Percentiles rank a stretch among this genome's conserved stretches.
Conservation (phyloP, 2,888 invertebrate species). For the Diplazon laetatorius region DNA sequence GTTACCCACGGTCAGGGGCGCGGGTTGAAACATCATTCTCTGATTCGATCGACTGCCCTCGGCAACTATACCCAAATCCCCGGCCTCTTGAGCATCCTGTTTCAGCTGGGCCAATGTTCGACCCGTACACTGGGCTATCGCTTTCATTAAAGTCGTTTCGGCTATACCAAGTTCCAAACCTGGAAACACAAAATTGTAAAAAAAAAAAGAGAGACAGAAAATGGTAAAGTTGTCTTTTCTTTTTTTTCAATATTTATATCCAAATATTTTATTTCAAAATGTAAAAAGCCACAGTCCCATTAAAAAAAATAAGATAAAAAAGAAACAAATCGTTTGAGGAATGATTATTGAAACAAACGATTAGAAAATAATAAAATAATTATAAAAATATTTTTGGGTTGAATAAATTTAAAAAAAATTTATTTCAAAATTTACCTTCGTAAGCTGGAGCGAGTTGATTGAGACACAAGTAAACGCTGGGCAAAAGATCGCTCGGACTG, state of each 20-base stretch:
- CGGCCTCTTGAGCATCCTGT: conserved; percentile 87
- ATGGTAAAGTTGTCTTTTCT: too few relatives aligned
- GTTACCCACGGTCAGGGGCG: conserved; percentile 88
- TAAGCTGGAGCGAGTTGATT: conserved; percentile 98
- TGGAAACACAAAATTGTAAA: conserved; percentile 71
- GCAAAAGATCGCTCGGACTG: conserved; percentile 94
- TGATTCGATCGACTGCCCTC: conserved; percentile 93
- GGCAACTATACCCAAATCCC: conserved; percentile 96
- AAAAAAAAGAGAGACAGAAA: too few relatives aligned
- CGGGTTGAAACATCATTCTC: conserved; percentile 93
- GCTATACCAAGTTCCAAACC: conserved; percentile 95
- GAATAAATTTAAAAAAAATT: too few relatives aligned
- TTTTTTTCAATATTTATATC: too few relatives aligned
- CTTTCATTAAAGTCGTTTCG: conserved; percentile 96
- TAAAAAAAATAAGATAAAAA: too few relatives aligned
- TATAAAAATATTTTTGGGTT: too few relatives aligned
- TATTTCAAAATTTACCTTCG: conserved; percentile 90
- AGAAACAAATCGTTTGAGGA: too few relatives aligned
- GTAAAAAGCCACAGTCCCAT: too few relatives aligned
- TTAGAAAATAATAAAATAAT: too few relatives aligned
- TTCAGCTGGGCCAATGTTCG: conserved; percentile 93
- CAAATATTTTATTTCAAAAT: too few relatives aligned
- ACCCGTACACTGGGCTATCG: conserved; percentile 95
- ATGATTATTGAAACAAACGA: too few relatives aligned
- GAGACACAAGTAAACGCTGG: conserved; percentile 96